Evolutionary conservation across 2,888 invertebrate genomes (phyloP), one percentile per base, ranked within the genome.

Genomic region (Pristionchus entomophagus): DNA sequence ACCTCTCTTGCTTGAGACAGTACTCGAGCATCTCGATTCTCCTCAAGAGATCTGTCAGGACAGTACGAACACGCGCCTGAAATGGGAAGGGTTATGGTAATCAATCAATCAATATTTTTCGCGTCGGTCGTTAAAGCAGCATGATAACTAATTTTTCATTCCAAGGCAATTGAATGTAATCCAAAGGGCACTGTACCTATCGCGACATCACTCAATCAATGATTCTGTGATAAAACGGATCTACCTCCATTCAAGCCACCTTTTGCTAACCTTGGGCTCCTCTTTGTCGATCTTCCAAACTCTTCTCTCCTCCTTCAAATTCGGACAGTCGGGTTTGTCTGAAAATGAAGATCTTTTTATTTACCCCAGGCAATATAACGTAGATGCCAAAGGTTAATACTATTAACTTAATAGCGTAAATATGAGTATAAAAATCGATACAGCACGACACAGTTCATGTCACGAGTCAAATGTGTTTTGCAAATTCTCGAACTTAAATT

Each of bases 261-360:
- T n/a, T n/a, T 14, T 26, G 6, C 35, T 22, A 26, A 98, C 98
- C 96, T 98, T 97, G 95, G 98, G 96, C 95, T 99, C 99, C 83
- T 99, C 98, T 95, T 97, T 96, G 95, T 99, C 99, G 94, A 99
- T 97, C 96, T 99, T 99, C 99, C 99, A 99, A 95, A 99, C 98
- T 94, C 98, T 97, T 95, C 98, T 96, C 95, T 99, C 99, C 95
- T 98, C 96, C 56, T 84, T 73, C n/a, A 73, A 99, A 95, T 98
- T 96, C 94, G 98, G 97, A 99, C 99, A 99, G 96, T 99, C 99
- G 95, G 99, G 99, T 95, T 99, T 98, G 94, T n/a, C n/a, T n/a
- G n/a, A n/a, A n/a, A n/a, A n/a, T n/a, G n/a, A n/a, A n/a, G n/a
- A n/a, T n/a, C n/a, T n/a, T n/a, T n/a, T n/a, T n/a, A n/a, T n/a